phyloP scores from a whole-genome alignment of 2,797 vertebrate genomes.

The Odontamblyopus lacepedii region DNA sequence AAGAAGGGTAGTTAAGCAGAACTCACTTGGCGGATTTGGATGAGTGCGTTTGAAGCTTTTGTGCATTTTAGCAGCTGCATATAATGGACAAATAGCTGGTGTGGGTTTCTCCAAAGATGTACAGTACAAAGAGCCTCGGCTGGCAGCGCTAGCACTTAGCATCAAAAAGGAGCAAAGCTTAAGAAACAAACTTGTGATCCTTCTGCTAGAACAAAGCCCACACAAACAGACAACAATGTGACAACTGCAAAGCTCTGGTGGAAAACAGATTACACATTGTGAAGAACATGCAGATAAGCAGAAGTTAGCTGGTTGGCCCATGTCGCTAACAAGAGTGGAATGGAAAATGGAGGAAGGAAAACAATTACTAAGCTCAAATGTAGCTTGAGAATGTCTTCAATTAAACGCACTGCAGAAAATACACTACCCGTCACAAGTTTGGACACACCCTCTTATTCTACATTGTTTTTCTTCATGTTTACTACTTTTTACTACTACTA shows the following conservation, averaged over 20 bases:
- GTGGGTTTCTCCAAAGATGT: constrained; percentile 54
- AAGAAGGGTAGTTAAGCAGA: constrained; percentile 8
- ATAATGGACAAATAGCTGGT: constrained; percentile 40
- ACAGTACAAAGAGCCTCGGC: constrained; percentile 53
- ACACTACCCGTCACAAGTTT: no score
- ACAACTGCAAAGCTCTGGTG: background rate
- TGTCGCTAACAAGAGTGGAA: constrained; percentile 54
- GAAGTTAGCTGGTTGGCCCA: constrained; percentile 43
- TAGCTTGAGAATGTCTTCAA: background rate
- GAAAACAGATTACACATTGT: constrained; percentile 9
- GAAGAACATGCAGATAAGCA: constrained; percentile 32
- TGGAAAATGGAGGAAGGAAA: constrained; percentile 45
- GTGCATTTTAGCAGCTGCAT: constrained; percentile 28
- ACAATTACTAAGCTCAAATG: background rate
- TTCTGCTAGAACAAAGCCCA: constrained; percentile 55
- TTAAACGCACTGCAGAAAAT: background rate
- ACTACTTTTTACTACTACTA: no score
- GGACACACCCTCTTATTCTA: no score
- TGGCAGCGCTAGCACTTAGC: constrained; percentile 44
- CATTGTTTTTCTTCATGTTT: no score
- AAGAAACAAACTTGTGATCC: constrained; percentile 59
- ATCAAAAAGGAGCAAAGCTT: constrained; percentile 57
- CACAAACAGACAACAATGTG: constrained; percentile 42
- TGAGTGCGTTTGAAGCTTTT: constrained; percentile 32
- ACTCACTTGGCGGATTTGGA: constrained; percentile 36